Evolutionary conservation across 1,140 invertebrate genomes (phyloP).

Genomic region (Hydropsyche tenuis): DNA sequence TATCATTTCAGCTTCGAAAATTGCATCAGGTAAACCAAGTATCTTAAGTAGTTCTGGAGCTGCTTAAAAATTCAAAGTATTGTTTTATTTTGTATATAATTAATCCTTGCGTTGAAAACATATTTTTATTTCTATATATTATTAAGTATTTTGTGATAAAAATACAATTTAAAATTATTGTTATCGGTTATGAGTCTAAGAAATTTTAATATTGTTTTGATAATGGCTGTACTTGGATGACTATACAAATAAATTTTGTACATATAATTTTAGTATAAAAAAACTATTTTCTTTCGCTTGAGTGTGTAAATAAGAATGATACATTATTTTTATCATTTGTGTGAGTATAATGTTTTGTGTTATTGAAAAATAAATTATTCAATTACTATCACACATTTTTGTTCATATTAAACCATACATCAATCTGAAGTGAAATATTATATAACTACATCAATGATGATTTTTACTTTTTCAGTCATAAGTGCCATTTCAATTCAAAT

Average conservation of each 20-base stretch:
- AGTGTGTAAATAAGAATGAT: too few species aligned
- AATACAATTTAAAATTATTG: not conserved
- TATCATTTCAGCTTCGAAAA: constrained; percentile 31
- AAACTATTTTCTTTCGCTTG: not conserved
- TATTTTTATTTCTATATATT: constrained; percentile 10
- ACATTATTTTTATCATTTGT: too few species aligned
- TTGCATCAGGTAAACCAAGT: constrained; percentile 41
- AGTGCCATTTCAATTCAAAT: too few species aligned
- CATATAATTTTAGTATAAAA: not conserved
- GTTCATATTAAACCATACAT: too few species aligned
- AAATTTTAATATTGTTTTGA: not conserved
- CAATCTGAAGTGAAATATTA: too few species aligned
- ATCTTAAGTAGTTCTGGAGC: constrained; percentile 39
- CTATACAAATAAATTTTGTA: not conserved
- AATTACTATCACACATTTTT: too few species aligned
- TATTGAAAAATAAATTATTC: too few species aligned
- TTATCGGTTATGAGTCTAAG: not conserved
- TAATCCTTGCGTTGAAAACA: not conserved
- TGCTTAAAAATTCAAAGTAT: constrained; percentile 27
- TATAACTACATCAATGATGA: not conserved
- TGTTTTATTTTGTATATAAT: constrained; percentile 11
- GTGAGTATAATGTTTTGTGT: too few species aligned
- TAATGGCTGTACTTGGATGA: not conserved
- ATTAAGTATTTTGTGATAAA: constrained; percentile 16
- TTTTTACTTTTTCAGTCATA: not conserved